phyloP scores from a whole-genome alignment of 2,797 vertebrate species.

The Microhierax caerulescens region DNA sequence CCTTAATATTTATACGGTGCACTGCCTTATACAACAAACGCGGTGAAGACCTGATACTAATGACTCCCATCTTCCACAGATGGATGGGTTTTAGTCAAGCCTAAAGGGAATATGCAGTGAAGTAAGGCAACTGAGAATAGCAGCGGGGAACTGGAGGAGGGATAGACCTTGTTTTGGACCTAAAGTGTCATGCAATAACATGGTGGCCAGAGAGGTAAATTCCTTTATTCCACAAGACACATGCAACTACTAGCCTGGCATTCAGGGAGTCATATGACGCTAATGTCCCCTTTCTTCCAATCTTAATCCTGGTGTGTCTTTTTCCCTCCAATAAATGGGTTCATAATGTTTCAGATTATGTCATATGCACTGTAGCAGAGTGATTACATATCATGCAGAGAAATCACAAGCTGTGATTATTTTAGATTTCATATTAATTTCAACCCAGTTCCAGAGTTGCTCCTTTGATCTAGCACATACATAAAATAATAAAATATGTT shows the following conservation, averaged over 20 bases:
- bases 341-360: not conserved
- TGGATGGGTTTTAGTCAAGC: not conserved
- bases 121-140: not conserved
- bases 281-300: not conserved
- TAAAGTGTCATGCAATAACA: not conserved
- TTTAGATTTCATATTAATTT: slow-evolving; percentile 15
- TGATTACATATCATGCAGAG: not conserved
- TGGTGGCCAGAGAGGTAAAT: not conserved
- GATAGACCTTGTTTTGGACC: not conserved
- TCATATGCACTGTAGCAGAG: not conserved
- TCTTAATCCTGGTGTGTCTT: not conserved
- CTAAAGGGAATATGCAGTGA: not conserved
- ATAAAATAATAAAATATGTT: slow-evolving; percentile 6
- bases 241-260: not conserved
- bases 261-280: not conserved
- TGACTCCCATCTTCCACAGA: not conserved
- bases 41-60: not conserved
- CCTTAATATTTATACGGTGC: not conserved
- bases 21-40: not conserved
- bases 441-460: not conserved
- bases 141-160: not conserved
- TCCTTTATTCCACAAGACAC: not conserved
- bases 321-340: not conserved
- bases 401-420: not conserved
- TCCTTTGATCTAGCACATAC: not conserved